Conservation (phyloP, 1,140 invertebrate genomes). For the Euwallacea similis region DNA sequence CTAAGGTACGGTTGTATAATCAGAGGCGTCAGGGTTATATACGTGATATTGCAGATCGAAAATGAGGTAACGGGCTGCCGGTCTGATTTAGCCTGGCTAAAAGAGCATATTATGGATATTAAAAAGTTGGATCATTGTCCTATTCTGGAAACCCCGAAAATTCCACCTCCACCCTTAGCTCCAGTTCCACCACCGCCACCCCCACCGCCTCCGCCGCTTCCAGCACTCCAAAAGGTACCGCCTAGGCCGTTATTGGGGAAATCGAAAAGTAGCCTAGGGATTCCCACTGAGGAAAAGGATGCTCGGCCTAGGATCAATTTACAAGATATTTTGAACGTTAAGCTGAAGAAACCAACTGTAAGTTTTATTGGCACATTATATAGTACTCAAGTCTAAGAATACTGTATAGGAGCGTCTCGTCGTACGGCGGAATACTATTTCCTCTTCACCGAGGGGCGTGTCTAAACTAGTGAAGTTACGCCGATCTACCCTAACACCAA, state of each 20-base stretch:
- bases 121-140: constrained; percentile 9
- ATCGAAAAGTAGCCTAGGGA: constrained; percentile 18
- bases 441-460: constrained; percentile 41
- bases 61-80: constrained; percentile 29
- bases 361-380: constrained; percentile 5
- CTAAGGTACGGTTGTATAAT: background rate
- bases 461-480: constrained; percentile 47
- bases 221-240: constrained; percentile 3
- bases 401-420: background rate
- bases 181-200: constrained; percentile 43
- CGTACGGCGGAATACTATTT: constrained; percentile 9
- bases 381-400: background rate
- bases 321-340: constrained; percentile 47
- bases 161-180: constrained; percentile 15
- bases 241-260: constrained; percentile 14
- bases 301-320: constrained; percentile 45
- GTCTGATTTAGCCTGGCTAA: constrained; percentile 30
- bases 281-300: constrained; percentile 9
- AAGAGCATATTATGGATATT: constrained; percentile 20
- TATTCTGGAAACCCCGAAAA: constrained; percentile 12
- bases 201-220: constrained; percentile 38
- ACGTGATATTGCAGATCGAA: constrained; percentile 25
- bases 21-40: background rate
- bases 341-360: constrained; percentile 46
- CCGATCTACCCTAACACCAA: background rate